phyloP scores from a whole-genome alignment of 1,140 invertebrate species.

The Phymorhynchus buccinoides region DNA sequence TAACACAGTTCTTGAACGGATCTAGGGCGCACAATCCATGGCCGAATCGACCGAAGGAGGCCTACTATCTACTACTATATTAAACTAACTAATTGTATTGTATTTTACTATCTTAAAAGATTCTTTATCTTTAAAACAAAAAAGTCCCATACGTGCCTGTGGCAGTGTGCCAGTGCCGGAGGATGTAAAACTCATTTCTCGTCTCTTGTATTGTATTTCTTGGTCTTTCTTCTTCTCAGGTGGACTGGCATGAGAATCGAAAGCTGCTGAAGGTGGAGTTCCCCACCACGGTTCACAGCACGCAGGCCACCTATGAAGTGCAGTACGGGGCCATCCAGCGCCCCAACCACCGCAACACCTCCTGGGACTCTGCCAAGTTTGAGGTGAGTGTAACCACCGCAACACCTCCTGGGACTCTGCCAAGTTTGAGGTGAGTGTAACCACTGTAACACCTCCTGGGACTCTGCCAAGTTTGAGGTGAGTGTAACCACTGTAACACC shows the following conservation, averaged over 20 bases:
- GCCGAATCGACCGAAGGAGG: too few relatives aligned
- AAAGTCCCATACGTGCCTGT: too few relatives aligned
- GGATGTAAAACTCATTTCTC: neutral
- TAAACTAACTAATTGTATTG: too few relatives aligned
- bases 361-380: constrained; percentile 77
- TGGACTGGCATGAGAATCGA: constrained; percentile 76
- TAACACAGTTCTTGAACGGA: too few relatives aligned
- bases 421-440: constrained; percentile 77
- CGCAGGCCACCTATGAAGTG: constrained; percentile 75
- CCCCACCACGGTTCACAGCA: constrained; percentile 72
- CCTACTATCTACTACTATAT: too few relatives aligned
- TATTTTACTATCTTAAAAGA: too few relatives aligned
- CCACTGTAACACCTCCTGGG: constrained; percentile 78
- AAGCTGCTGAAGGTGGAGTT: constrained; percentile 78
- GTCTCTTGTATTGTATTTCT: neutral
- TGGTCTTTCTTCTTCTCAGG: constrained; percentile 51
- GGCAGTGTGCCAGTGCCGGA: too few relatives aligned
- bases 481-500: constrained; percentile 77
- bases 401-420: constrained; percentile 78
- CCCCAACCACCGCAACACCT: constrained; percentile 77
- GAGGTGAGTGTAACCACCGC: constrained; percentile 76
- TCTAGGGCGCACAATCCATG: too few relatives aligned
- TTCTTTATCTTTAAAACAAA: too few relatives aligned
- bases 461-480: constrained; percentile 77
- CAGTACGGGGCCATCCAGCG: constrained; percentile 76